Conservation (phyloP, 2,113 vertebrate genomes). For the Aix galericulata region DNA sequence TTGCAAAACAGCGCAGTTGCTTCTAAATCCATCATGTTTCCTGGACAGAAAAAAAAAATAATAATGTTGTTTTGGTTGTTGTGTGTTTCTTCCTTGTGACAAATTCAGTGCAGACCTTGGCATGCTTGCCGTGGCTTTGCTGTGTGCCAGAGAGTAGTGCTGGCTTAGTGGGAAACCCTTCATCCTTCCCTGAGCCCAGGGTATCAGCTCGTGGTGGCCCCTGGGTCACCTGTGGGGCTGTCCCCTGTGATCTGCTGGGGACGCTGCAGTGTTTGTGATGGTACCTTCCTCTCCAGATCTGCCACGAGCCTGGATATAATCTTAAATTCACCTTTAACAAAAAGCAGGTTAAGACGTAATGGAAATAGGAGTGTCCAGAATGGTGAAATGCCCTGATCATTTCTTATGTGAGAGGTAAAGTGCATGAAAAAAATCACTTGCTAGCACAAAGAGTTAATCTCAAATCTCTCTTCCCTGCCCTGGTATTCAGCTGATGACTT, state of each 20-base stretch:
- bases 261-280: accelerated
- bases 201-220: neutral
- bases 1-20: constrained; percentile 11
- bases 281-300: neutral
- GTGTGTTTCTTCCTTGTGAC: neutral
- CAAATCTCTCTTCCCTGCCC: neutral
- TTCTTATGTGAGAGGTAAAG: neutral
- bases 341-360: neutral
- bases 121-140: neutral
- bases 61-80: neutral
- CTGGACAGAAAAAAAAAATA: neutral
- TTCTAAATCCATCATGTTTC: constrained; percentile 26
- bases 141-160: neutral
- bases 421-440: neutral
- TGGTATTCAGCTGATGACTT: neutral
- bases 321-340: neutral
- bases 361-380: neutral
- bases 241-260: neutral
- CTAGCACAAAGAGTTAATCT: neutral
- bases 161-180: neutral
- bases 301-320: neutral
- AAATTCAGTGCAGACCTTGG: constrained; percentile 5
- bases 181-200: neutral
- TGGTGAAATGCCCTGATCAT: neutral
- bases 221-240: neutral